Evolutionary conservation across 2,113 vertebrate genomes (phyloP), one percentile per base, ranked within the genome.

Genomic region (Scytalopus superciliaris): DNA sequence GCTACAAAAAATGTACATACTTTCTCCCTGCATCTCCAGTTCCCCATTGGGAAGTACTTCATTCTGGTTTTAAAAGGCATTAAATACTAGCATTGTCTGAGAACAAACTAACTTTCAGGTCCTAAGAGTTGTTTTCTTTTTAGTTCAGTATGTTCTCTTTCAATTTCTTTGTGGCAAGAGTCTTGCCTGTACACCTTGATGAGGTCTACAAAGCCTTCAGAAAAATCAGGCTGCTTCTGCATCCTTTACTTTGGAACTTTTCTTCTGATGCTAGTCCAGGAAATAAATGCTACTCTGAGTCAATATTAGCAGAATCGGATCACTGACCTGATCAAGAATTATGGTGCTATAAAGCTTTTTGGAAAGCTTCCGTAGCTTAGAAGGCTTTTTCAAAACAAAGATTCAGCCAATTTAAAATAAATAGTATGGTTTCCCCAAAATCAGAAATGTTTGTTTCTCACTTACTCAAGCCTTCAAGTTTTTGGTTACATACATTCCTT

Each of bases 151-250:
- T 10, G 4, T 16, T 63, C 35, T 56, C 31, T 55, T 84, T 14
- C 0, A 0, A 44, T 31, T 73, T 86, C 45, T 42, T n/a, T 44
- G 17, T 25, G 31, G 57, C 4, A 14, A 78, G 33, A 70, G 13
- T 14, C 12, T 59, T 15, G 12, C 23, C 52, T 45, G 10, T 14
- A 28, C 0, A 2, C 10, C 16, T 45, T 39, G 2, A 53, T 15
- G 19, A 57, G 31, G 19, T 30, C 64, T 50, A 37, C 74, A 89
- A 6, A 35, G 4, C 6, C 9, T 10, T 42, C 39, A 72, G 25
- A 79, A 79, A 82, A 82, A 72, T 12, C 30, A 62, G 12, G 37
- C 31, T 85, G 44, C 40, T 88, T 59, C 62, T 64, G 50, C 49
- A 56, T 24, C 13, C 49, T 22, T 76, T 68, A 42, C 33, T 90